These are phyloP conservation scores for Strix aluco DNA, from an alignment of 2,113 vertebrate genomes.

Conservation along the genomic window DNA sequence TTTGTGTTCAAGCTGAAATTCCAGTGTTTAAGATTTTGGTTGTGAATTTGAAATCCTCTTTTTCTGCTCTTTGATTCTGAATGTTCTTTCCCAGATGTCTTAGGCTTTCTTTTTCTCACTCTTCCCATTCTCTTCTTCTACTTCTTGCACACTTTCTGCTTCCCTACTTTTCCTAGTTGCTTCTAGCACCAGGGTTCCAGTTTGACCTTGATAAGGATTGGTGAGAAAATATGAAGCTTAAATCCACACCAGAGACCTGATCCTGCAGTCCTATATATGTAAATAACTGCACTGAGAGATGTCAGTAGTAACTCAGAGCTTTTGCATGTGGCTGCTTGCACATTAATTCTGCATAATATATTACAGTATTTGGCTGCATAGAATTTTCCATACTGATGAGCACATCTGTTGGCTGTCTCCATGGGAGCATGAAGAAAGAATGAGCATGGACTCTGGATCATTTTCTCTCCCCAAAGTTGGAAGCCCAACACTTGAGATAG, in stretches of 20 bases:
- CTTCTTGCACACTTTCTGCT: neutral
- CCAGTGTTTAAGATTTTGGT: neutral
- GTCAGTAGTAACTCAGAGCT: neutral
- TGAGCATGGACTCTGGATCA: neutral
- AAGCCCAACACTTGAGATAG: neutral
- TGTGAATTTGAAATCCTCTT: neutral
- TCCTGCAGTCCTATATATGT: neutral
- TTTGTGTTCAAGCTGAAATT: slow-evolving; percentile 18
- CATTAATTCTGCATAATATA: slow-evolving; percentile 20
- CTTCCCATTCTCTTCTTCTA: neutral
- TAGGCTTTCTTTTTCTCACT: neutral
- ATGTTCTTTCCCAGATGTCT: neutral
- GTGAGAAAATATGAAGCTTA: slow-evolving; percentile 1
- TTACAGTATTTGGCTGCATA: neutral
- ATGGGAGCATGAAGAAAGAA: neutral
- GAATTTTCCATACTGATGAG: slow-evolving; percentile 19
- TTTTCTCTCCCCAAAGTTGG: neutral
- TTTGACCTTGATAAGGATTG: neutral
- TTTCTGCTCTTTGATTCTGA: neutral
- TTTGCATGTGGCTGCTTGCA: neutral
- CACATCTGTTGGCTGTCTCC: slow-evolving; percentile 31
- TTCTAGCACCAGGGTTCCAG: neutral
- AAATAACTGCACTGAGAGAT: neutral
- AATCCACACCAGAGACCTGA: neutral
- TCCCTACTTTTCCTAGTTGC: neutral